Conservation (phyloP, 2,113 vertebrate genomes). For the Ondatra zibethicus region DNA sequence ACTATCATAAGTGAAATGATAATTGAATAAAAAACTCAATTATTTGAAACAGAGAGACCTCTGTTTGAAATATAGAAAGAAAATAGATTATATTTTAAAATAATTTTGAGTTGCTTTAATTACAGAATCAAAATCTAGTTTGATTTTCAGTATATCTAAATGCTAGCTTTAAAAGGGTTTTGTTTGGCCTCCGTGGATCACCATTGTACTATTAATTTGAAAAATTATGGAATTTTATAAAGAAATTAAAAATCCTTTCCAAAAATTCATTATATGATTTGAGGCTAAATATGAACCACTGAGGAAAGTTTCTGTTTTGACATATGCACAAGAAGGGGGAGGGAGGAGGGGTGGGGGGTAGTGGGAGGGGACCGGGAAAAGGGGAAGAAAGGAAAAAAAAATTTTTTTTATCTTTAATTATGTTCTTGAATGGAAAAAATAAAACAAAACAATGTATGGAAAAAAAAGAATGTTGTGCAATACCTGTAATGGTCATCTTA, state of each 20-base stretch:
- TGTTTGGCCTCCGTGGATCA: neutral
- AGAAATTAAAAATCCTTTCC: neutral
- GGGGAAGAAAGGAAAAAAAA: no score
- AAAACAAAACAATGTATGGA: no score
- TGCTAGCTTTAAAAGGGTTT: neutral
- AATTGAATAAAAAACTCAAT: neutral
- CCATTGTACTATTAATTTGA: neutral
- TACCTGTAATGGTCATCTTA: neutral
- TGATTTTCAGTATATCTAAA: constrained; percentile 23
- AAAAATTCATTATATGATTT: neutral
- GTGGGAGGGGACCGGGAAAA: no score
- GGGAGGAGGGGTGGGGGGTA: no score
- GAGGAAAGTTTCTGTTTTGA: neutral
- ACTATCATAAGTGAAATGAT: neutral
- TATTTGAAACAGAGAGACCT: neutral
- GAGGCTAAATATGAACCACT: neutral
- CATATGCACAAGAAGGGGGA: neutral
- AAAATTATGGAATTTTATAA: neutral
- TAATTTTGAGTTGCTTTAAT: neutral
- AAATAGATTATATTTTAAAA: neutral
- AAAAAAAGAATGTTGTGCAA: neutral
- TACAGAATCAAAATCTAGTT: neutral
- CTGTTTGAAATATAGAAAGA: constrained; percentile 5
- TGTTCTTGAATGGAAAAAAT: no score
- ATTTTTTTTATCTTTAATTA: no score